Evolutionary conservation across 2,113 vertebrate species (phyloP).

Genomic region (Peromyscus leucopus): DNA sequence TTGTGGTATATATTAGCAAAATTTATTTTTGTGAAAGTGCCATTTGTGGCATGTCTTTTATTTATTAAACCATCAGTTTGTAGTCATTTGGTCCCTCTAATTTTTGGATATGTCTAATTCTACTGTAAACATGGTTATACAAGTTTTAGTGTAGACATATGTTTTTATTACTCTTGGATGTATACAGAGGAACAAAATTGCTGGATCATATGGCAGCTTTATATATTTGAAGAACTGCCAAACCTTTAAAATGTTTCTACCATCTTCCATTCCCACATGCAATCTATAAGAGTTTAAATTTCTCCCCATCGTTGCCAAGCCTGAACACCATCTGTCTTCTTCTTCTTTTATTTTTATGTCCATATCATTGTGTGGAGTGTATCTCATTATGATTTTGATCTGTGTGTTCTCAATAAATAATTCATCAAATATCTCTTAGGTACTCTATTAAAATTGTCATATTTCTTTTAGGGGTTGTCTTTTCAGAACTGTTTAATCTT

Average conservation of each 20-base stretch:
- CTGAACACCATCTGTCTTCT: neutral
- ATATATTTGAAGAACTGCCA: neutral
- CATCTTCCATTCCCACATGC: neutral
- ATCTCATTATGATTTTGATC: neutral
- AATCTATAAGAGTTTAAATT: neutral
- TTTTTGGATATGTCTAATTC: neutral
- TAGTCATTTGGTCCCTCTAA: neutral
- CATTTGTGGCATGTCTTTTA: neutral
- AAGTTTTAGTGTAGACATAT: slow-evolving; percentile 2
- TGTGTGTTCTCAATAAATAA: neutral
- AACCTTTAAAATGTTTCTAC: neutral
- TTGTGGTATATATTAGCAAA: neutral
- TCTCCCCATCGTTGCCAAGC: neutral
- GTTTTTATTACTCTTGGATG: neutral
- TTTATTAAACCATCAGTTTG: neutral
- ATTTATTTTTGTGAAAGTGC: neutral
- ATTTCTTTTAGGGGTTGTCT: neutral
- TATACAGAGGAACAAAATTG: neutral
- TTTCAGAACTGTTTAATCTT: neutral
- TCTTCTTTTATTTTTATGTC: neutral
- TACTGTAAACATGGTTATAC: neutral
- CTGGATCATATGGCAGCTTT: neutral
- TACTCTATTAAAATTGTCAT: neutral
- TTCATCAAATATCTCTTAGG: neutral
- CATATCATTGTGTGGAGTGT: neutral